Evolutionary conservation across 1,140 invertebrate genomes (phyloP), one percentile per base, ranked within the genome.

Genomic region (Bombus balteatus): DNA sequence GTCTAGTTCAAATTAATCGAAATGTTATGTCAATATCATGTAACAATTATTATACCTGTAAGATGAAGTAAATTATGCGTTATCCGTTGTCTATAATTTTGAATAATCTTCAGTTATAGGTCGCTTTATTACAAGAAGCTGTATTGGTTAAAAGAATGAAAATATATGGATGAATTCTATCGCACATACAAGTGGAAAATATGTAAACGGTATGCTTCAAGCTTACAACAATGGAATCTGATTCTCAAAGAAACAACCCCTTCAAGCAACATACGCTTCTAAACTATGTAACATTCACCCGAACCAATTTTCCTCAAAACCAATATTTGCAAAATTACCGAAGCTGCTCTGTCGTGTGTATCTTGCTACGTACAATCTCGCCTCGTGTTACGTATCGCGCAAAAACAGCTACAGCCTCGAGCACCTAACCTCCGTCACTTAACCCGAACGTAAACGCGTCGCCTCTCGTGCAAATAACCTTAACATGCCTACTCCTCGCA

Each of bases 271-370:
- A 4, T 13, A 37, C 34, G 25, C 32, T 6, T 39, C 22, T 39
- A 39, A 71, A 39, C 37, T 71, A 25, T 28, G 68, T 25, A 71
- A 28, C 43, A 68, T n/a, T n/a, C 70, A 41, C 25, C 37, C 39
- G 39, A 43, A 18, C 39, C 70, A 41, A 41, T 41, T 72, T n/a
- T 22, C 70, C 22, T 18, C 12, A 37, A n/a, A 41, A 41, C 39
- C 37, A 41, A 72, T 41, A 41, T 72, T 71, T 71, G 12, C 37
- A 41, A 37, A 70, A 37, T 72, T 72, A 72, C 70, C 70, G 28
- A 72, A 41, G 25, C 70, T 25, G 37, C 8, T 43, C 15, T 41
- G 25, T 39, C 70, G 70, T 41, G 70, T 72, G 25, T n/a, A 72
- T 28, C 70, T 13, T 72, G 37, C 70, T 8, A 25, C 39, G 70